A percentile compares a stretch with the other conserved stretches of the same genome.
phyloP scores from a whole-genome alignment of 1,140 invertebrate species.

The Drosophila virilis region DNA sequence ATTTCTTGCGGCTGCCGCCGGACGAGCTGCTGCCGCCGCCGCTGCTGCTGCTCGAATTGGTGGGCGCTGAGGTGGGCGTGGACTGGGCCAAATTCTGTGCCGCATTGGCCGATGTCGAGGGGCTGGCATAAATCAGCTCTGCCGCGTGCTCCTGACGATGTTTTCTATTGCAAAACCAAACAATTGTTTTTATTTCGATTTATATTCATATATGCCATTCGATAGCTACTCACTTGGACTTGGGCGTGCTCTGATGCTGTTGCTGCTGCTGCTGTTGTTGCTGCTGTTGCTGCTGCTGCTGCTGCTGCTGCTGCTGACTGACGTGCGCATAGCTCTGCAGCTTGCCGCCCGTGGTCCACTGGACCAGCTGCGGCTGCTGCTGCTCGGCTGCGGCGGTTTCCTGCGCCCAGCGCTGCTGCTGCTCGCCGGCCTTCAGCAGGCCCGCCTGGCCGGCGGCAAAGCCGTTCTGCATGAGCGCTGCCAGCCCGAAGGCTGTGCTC shows the following conservation, averaged over 20 bases:
- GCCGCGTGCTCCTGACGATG: slow-evolving; percentile 74
- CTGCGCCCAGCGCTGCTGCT: slow-evolving; percentile 65
- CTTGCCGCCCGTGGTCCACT: slow-evolving; percentile 79
- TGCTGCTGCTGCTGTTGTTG: slow-evolving; percentile 65
- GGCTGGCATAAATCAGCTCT: slow-evolving; percentile 79
- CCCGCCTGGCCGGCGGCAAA: slow-evolving; percentile 86
- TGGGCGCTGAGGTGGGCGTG: slow-evolving; percentile 72
- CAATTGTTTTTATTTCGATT: not conserved
- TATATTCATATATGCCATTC: not conserved
- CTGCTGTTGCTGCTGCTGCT: slow-evolving; percentile 68
- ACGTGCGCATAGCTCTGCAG: slow-evolving; percentile 73
- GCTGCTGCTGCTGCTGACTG: slow-evolving; percentile 70
- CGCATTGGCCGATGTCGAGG: slow-evolving; percentile 72
- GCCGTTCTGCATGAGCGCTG: slow-evolving; percentile 90
- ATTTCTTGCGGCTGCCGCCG: slow-evolving; percentile 66
- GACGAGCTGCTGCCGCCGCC: slow-evolving; percentile 71
- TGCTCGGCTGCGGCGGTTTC: slow-evolving; percentile 54
- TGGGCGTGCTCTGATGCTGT: slow-evolving; percentile 72
- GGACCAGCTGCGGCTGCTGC: slow-evolving; percentile 70
- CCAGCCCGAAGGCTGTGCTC: slow-evolving; percentile 88
- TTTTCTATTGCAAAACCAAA: slow-evolving; percentile 54
- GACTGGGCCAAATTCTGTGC: slow-evolving; percentile 69
- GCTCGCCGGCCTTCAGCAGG: slow-evolving; percentile 64
- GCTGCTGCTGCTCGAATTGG: slow-evolving; percentile 55
- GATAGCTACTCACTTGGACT: slow-evolving; percentile 62